Percentiles rank a stretch among this genome's conserved stretches.
Evolutionary conservation across 2,113 vertebrate species (phyloP).

Genomic region (Notiomystis cincta): DNA sequence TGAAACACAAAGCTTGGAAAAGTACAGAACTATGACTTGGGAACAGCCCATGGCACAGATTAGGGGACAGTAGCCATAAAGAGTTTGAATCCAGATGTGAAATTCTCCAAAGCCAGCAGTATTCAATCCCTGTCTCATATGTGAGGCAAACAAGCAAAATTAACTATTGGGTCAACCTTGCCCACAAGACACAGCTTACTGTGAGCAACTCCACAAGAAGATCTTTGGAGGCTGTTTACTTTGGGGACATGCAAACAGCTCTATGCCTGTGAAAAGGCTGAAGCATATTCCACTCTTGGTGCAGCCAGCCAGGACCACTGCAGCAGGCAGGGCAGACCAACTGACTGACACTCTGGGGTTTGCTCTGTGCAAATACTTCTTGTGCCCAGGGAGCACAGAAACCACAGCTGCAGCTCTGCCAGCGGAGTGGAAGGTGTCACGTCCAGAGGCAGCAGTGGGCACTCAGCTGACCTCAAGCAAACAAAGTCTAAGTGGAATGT

Average conservation of each 20-base stretch:
- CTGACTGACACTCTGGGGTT: background rate
- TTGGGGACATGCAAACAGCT: background rate
- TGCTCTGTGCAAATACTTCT: background rate
- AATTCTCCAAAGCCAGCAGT: slow-evolving; percentile 20
- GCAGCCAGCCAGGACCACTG: background rate
- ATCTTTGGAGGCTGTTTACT: slow-evolving; percentile 1
- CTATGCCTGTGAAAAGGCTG: background rate
- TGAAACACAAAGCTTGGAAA: slow-evolving; percentile 63
- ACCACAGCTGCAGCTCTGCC: slow-evolving; percentile 4
- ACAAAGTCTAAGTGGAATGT: slow-evolving; percentile 41
- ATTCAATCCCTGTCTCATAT: slow-evolving; percentile 23
- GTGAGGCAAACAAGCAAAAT: slow-evolving; percentile 28
- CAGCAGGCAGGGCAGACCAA: background rate
- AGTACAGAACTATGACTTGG: slow-evolving; percentile 41
- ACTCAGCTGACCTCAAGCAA: slow-evolving; percentile 36
- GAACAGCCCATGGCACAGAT: slow-evolving; percentile 54
- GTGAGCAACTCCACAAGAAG: background rate
- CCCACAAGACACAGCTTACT: background rate
- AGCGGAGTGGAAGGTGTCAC: background rate
- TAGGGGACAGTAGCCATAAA: slow-evolving; percentile 60
- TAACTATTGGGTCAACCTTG: slow-evolving; percentile 35
- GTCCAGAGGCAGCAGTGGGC: background rate
- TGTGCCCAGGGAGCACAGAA: background rate
- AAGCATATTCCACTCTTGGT: background rate
- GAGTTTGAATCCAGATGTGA: slow-evolving; percentile 58